Evolutionary conservation across 2,113 vertebrate species (phyloP).

Genomic region (Leiothrix lutea): DNA sequence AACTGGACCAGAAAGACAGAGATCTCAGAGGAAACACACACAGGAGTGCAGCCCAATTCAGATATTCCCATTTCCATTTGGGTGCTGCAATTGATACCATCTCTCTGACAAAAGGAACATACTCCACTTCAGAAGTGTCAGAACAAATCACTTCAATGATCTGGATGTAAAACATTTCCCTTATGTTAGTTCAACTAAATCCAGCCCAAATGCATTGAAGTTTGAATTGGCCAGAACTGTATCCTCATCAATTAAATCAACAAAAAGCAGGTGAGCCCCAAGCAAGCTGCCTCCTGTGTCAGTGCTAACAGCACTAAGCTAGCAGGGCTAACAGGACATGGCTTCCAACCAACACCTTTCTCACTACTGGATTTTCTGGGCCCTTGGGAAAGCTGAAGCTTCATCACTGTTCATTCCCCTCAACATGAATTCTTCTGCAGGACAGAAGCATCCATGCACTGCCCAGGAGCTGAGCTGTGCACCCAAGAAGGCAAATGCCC

Average conservation of each 20-base stretch:
- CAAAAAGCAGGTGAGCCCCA: background rate
- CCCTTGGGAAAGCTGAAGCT: background rate
- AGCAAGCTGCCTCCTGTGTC: background rate
- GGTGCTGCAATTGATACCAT: background rate
- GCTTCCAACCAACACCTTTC: background rate
- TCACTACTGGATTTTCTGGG: background rate
- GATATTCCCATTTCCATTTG: background rate
- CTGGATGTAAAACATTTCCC: background rate
- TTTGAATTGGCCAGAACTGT: background rate
- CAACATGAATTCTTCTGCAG: background rate
- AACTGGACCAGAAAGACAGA: background rate
- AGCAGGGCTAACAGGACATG: background rate
- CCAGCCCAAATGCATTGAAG: background rate
- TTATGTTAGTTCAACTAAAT: background rate
- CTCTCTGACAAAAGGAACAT: background rate
- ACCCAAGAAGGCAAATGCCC: background rate
- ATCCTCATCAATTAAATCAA: background rate
- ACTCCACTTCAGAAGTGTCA: background rate
- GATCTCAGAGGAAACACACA: background rate
- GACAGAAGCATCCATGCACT: background rate
- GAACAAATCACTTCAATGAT: background rate
- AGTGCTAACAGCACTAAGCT: too few relatives aligned
- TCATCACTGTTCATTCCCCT: background rate
- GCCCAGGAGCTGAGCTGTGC: background rate
- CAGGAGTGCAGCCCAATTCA: background rate